Conservation (phyloP, 2,797 vertebrate genomes). For the Lepus townsendii region DNA sequence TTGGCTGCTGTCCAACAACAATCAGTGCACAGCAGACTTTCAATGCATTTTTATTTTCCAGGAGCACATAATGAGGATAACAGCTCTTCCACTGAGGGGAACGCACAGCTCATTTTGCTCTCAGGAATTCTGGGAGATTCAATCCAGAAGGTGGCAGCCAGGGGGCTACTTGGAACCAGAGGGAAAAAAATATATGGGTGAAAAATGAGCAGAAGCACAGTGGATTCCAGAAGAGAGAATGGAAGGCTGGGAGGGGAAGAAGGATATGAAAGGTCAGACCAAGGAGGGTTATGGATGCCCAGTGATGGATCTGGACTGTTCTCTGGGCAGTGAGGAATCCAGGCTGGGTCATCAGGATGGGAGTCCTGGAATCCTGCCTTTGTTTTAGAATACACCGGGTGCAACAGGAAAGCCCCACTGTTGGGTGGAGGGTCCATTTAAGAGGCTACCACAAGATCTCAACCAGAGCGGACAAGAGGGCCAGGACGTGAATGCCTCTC, state of each 20-base stretch:
- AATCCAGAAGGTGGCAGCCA: constrained; percentile 47
- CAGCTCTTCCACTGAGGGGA: constrained; percentile 61
- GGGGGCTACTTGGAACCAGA: background rate
- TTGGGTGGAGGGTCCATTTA: background rate
- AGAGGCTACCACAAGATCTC: constrained; percentile 13
- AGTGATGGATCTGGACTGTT: background rate
- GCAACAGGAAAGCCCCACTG: background rate
- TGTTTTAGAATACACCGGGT: background rate
- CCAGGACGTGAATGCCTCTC: background rate
- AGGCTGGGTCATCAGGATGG: background rate
- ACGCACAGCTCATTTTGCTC: background rate
- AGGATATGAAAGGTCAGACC: background rate
- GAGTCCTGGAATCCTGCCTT: background rate
- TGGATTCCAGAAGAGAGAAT: background rate
- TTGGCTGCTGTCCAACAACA: constrained; percentile 55
- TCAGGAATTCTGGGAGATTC: background rate
- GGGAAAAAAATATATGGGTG: background rate
- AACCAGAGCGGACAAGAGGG: background rate
- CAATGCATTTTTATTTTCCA: constrained; percentile 27
- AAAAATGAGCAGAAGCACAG: background rate
- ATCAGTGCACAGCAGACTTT: constrained; percentile 50
- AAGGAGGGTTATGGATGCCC: background rate
- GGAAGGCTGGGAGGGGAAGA: background rate
- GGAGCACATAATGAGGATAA: constrained; percentile 73
- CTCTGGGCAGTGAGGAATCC: background rate